Evolutionary conservation across 1,140 invertebrate species (phyloP), one percentile per base, ranked within the genome.

Genomic region (Calliopsis andreniformis): DNA sequence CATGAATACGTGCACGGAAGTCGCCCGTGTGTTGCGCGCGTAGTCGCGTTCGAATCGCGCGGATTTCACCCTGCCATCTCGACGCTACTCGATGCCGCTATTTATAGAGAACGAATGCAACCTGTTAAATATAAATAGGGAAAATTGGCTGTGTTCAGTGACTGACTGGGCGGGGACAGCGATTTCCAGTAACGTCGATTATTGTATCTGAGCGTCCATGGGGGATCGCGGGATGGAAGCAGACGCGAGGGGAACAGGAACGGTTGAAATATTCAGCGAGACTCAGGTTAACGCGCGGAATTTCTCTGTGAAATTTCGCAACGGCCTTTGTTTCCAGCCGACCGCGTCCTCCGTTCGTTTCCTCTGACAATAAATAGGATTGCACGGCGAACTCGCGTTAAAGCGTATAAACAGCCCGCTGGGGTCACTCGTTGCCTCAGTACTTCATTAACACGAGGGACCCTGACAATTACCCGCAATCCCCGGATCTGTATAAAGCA

Each of bases 91-190:
- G 64, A 55, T 51, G 51, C 43, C 63, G 47, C 80, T 85, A 84
- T 85, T 86, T 85, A 85, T 77, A 78, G 77, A 56, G 70, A 80
- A 73, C 75, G 53, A 67, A 82, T 59, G n/a, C n/a, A 43, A 42
- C 67, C 55, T 32, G 68, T 59, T 53, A 85, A 86, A 86, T 83
- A 86, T 86, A 85, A 84, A 85, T 84, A 82, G 79, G 80, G 58
- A 73, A 80, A 77, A 82, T 67, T 45, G 53, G 61, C 12, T 23
- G 55, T 67, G 30, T 51, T 35, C 25, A 53, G 28, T 45, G n/a
- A 43, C 39, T 51, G 56, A 59, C 30, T 42, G 45, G 43, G 32
- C 43, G 23, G 47, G 43, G 43, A 8, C 71, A 20, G 10, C 25
- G 64, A 49, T 49, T 82, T 23, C 63, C 69, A 42, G 23, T 42